These are phyloP conservation scores for Chiropotes sagulatus DNA, from an alignment of 2,797 vertebrate species.

Conservation along the genomic window DNA sequence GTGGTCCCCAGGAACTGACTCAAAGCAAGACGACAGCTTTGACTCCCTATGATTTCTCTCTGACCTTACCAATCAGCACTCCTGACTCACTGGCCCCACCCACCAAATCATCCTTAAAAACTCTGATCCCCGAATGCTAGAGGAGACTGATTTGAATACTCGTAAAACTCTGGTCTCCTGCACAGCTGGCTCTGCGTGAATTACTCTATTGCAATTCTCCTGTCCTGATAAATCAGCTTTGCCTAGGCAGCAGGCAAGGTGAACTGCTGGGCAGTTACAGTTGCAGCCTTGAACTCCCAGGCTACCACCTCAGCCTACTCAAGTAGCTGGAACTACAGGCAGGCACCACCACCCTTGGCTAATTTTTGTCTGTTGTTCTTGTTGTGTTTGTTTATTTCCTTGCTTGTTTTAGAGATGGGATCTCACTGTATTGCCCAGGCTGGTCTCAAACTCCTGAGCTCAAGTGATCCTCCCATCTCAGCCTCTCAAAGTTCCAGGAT, in stretches of 20 bases:
- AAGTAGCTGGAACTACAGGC: no score
- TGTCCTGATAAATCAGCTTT: background rate
- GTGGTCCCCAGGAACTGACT: background rate
- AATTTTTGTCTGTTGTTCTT: no score
- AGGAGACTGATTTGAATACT: background rate
- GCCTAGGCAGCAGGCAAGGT: background rate
- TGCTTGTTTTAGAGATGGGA: background rate
- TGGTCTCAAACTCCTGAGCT: background rate
- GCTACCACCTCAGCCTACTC: no score
- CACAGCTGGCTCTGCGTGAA: background rate
- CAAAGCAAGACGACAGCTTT: background rate
- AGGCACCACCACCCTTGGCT: no score
- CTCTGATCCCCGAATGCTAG: background rate
- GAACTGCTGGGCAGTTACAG: background rate
- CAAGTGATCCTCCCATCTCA: background rate
- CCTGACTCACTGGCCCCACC: background rate
- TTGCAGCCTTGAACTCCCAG: no score
- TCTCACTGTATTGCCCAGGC: background rate
- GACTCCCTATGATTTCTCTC: background rate
- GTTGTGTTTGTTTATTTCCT: background rate
- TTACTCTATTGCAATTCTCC: background rate
- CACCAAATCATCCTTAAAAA: background rate
- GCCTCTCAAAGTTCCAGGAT: background rate
- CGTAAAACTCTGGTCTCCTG: background rate
- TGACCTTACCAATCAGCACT: background rate